Base-by-base conservation (phyloP, 2,888 invertebrate genomes). In the Aspidapion aeneum region DNA sequence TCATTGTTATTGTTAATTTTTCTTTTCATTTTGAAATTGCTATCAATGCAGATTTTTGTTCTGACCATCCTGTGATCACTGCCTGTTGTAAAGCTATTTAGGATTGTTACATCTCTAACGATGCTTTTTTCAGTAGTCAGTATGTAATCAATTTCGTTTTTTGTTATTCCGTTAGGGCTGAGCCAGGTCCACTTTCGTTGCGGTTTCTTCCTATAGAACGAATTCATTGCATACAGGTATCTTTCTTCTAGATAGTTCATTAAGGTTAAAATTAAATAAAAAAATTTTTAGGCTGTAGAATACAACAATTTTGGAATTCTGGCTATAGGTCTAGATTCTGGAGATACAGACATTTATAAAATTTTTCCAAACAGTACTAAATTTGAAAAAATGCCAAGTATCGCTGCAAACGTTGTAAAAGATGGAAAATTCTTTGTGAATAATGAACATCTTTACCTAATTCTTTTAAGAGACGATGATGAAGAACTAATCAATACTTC, bases 381-480 rank as follows among this genome's bases (percentile, higher is more conserved):
- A 20, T 62, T 58, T 17, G 17, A 50, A 20, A 64, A 66, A 48
- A 59, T 73, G 20, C 74, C 74, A 65, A 66, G 64, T 21, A 66
- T 75, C 17, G 60, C 49, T n/a, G 59, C 68, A 5, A 64, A 65
- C 7, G 54, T 64, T 54, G 61, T 69, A 48, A 64, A 63, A 2
- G 75, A 75, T 67, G 74, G 71, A 12, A 63, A 60, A 21, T 74
- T 78, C 57, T 77, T 78, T 66, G 62, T 67, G 18, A 73, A 72
- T 21, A 63, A 68, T 52, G 64, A 66, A 57, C 61, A 69, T 61
- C 65, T 73, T 57, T 76, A 73, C 65, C 70, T 77, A 61, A 63
- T 73, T 22, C 66, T 73, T 21, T 55, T 69, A 1, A 72, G 66
- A 55, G 71, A 69, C 61, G 65, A 67, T 58, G 70, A 65, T 18